Evolutionary conservation across 2,888 invertebrate genomes (phyloP), one percentile per base, ranked within the genome.

Genomic region (Drymonia ruficornis): DNA sequence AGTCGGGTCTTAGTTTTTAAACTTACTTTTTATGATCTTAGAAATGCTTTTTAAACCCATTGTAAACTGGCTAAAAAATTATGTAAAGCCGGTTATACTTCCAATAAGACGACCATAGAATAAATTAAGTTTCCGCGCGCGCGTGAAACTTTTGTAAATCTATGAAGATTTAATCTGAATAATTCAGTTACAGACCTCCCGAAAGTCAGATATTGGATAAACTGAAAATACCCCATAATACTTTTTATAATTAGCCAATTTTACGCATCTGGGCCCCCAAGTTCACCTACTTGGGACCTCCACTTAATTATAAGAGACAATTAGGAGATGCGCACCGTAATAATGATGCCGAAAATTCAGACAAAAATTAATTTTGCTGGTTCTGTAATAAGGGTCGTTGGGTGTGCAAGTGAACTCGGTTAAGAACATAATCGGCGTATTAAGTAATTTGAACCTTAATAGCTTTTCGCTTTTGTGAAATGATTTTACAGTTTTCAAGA

Each of bases 251-350:
- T 81, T 76, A 77, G 69, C 73, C 75, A 75, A 83, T 84, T 80
- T 76, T 72, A 78, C 76, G 79, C 83, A 83, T 83, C 83, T 80
- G 81, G 70, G 68, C 63, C 70, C 72, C 58, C 59, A 59, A 72
- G 67, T 74, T 78, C 75, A 75, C 80, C 69, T 76, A 76, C 76
- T 77, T 67, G 62, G 53, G 74, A 77, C 76, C 80, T 72, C 73
- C 67, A 81, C 81, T 80, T 81, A 78, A 83, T 83, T 82, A 80
- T 76, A 74, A 78, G 74, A 81, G 79, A 80, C 81, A 81, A 83
- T 83, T 82, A 82, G 70, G 73, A 63, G 60, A 65, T 55, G 56
- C 64, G 58, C 52, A 61, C 74, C 62, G 73, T 52, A 23, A 56
- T 53, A 44, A 18, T 49, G 12, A 43, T 8, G 19, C 7, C 11